Conservation (phyloP, 2,797 vertebrate species). For the Lemur catta region DNA sequence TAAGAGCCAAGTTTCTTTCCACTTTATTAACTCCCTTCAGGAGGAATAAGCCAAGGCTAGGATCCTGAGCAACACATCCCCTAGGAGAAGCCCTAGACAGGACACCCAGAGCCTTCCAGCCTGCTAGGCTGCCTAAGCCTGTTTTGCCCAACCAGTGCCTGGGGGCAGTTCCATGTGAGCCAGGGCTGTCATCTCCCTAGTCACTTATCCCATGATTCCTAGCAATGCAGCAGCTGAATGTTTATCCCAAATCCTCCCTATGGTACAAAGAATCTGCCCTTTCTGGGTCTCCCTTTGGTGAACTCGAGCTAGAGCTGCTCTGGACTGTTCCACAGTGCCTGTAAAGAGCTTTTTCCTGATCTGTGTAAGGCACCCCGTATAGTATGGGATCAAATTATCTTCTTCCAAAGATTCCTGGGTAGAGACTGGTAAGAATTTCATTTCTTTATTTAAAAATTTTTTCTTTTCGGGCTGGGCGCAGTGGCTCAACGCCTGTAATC, state of each 20-base stretch:
- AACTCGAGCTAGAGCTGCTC: not conserved
- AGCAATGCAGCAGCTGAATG: not conserved
- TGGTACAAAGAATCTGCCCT: not conserved
- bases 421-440: not conserved
- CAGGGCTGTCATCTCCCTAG: not conserved
- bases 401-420: not conserved
- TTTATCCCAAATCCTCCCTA: not conserved
- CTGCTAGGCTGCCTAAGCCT: not conserved
- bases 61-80: not conserved
- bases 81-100: not conserved
- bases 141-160: not conserved
- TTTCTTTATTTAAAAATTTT: not conserved
- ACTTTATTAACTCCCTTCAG: slow-evolving; percentile 63
- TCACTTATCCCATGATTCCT: not conserved
- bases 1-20: slow-evolving; percentile 58
- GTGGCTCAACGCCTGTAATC: too few species aligned
- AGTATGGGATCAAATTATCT: not conserved
- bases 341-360: not conserved
- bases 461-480: too few species aligned
- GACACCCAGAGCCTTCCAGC: not conserved
- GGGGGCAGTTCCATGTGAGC: not conserved
- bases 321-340: not conserved
- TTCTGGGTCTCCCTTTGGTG: not conserved
- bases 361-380: not conserved
- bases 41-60: not conserved